phyloP scores from a whole-genome alignment of 2,113 vertebrate genomes.

The Podilymbus podiceps region DNA sequence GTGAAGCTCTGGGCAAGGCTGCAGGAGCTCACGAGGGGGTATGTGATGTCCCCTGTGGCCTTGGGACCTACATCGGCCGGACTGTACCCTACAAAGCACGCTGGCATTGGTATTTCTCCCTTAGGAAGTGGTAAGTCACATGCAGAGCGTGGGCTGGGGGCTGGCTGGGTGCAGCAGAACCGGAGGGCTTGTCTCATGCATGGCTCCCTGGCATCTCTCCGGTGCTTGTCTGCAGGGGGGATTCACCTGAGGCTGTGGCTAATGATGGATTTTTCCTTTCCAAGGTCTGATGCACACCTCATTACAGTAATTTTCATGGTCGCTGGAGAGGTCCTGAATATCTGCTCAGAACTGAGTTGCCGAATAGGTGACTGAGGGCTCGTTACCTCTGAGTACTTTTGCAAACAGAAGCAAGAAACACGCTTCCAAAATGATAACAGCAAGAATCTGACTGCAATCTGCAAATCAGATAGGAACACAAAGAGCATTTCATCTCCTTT shows the following conservation, averaged over 20 bases:
- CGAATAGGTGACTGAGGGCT: not conserved
- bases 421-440: not conserved
- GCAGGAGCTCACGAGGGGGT: not conserved
- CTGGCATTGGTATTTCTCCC: not conserved
- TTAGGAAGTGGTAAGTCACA: not conserved
- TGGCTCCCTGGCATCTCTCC: not conserved
- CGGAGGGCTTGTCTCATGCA: rapidly evolving
- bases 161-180: not conserved
- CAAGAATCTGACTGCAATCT: conserved; percentile 19
- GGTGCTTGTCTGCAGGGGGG: not conserved
- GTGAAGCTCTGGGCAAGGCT: not conserved
- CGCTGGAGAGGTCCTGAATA: rapidly evolving
- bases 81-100: not conserved
- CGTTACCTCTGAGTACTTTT: not conserved
- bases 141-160: not conserved
- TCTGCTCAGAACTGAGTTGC: not conserved
- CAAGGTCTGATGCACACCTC: not conserved
- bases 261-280: not conserved
- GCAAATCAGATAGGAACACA: conserved; percentile 37
- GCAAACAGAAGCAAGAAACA: conserved; percentile 4
- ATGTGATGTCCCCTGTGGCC: not conserved
- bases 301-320: not conserved
- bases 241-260: not conserved
- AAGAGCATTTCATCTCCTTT: conserved; percentile 45
- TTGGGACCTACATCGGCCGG: not conserved